phyloP scores from a whole-genome alignment of 2,113 vertebrate species.

The Onychostruthus taczanowskii region DNA sequence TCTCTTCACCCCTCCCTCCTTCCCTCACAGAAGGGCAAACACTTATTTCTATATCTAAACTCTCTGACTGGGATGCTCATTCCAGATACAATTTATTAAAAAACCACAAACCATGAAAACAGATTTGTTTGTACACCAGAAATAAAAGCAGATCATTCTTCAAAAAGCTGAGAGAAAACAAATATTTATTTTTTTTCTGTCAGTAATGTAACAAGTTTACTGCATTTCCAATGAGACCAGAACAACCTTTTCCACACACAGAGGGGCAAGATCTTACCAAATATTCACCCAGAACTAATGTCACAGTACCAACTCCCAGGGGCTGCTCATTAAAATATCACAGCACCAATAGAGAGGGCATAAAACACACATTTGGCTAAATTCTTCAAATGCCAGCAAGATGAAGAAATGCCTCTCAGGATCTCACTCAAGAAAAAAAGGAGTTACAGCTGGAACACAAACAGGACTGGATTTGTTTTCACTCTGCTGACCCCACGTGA shows the following conservation, averaged over 20 bases:
- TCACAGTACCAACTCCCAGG: not conserved
- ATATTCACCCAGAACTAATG: not conserved
- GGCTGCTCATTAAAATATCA: slow-evolving; percentile 3
- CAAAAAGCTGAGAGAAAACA: not conserved
- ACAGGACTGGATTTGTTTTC: not conserved
- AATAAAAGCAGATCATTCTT: not conserved
- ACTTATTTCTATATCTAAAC: not conserved
- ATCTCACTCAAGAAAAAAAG: not conserved
- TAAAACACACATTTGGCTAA: not conserved
- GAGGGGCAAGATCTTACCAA: not conserved
- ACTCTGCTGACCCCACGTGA: not conserved
- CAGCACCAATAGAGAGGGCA: not conserved
- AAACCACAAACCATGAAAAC: not conserved
- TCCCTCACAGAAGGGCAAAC: not conserved
- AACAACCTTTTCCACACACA: not conserved
- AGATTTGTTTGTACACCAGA: not conserved
- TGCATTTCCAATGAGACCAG: not conserved
- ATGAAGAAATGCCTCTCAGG: not conserved
- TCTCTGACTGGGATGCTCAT: not conserved
- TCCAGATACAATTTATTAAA: not conserved
- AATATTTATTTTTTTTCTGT: not conserved
- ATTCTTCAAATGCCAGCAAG: not conserved
- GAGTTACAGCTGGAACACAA: not conserved
- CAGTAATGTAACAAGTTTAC: not conserved
- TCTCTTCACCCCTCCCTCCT: not conserved